Percentiles rank a stretch among this genome's conserved stretches.
Evolutionary conservation across 2,797 vertebrate genomes (phyloP).

Genomic region (Sarcophilus harrisii): DNA sequence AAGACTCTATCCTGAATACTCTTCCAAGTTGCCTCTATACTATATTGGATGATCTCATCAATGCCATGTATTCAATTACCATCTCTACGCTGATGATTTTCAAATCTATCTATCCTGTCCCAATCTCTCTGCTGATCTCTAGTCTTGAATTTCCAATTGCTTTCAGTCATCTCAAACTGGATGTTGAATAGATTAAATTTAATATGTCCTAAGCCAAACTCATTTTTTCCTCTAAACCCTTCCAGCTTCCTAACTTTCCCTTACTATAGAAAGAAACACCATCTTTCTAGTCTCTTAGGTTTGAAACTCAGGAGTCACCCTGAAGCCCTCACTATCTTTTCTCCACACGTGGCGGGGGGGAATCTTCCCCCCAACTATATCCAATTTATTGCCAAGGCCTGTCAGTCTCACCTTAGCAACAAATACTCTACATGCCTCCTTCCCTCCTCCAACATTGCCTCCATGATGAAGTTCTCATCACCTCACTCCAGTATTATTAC

Average conservation of each 20-base stretch:
- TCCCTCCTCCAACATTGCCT: not conserved
- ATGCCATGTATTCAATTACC: not conserved
- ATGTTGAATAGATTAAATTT: not conserved
- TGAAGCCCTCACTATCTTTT: not conserved
- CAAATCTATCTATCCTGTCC: not conserved
- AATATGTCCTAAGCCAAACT: not conserved
- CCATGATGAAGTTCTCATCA: not conserved
- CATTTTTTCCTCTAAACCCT: not conserved
- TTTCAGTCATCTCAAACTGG: not conserved
- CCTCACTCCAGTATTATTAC: not conserved
- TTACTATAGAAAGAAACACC: not conserved
- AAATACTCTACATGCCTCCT: not conserved
- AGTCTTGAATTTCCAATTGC: not conserved
- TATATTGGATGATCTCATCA: not conserved
- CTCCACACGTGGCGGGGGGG: too few species aligned
- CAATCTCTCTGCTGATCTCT: not conserved
- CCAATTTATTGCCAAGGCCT: not conserved
- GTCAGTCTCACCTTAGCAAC: not conserved
- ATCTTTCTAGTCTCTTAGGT: not conserved
- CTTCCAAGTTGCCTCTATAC: not conserved
- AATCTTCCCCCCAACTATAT: not conserved
- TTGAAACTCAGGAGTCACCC: not conserved
- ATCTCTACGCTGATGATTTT: not conserved
- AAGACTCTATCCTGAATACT: not conserved
- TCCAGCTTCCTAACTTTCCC: not conserved